Evolutionary conservation across 2,797 vertebrate genomes (phyloP).

Genomic region (Pseudopleuronectes americanus): DNA sequence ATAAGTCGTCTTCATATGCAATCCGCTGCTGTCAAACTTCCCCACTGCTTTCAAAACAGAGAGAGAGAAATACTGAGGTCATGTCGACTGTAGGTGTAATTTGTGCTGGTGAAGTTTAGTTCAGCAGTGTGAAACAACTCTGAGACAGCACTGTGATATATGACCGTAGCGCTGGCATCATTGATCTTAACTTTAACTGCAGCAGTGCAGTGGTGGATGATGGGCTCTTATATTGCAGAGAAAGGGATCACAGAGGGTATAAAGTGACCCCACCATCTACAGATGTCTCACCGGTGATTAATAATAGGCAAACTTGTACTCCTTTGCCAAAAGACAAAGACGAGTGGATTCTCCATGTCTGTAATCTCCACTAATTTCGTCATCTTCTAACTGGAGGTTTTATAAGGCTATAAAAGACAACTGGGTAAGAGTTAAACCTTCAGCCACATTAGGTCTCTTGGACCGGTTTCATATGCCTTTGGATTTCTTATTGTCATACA

Average conservation of each 20-base stretch:
- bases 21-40: constrained; percentile 52
- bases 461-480: constrained; percentile 26
- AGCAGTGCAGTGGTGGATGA: constrained; percentile 31
- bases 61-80: constrained; percentile 46
- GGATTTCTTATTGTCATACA: constrained; percentile 24
- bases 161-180: constrained; percentile 62
- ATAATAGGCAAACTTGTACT: constrained; percentile 41
- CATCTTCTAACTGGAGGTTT: constrained; percentile 28
- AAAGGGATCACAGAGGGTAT: constrained; percentile 48
- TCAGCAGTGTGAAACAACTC: constrained; percentile 72
- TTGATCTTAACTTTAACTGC: constrained; percentile 75
- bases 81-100: constrained; percentile 60
- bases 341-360: constrained; percentile 22
- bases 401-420: constrained; percentile 33
- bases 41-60: constrained; percentile 38
- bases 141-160: constrained; percentile 72
- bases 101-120: constrained; percentile 73
- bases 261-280: constrained; percentile 43
- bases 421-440: constrained; percentile 11
- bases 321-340: constrained; percentile 37
- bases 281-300: constrained; percentile 53
- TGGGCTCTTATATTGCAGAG: constrained; percentile 46
- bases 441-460: constrained; percentile 8
- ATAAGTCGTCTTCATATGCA: constrained; percentile 39
- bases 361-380: constrained; percentile 20